phyloP scores from a whole-genome alignment of 2,113 vertebrate species.

The Nestor notabilis region DNA sequence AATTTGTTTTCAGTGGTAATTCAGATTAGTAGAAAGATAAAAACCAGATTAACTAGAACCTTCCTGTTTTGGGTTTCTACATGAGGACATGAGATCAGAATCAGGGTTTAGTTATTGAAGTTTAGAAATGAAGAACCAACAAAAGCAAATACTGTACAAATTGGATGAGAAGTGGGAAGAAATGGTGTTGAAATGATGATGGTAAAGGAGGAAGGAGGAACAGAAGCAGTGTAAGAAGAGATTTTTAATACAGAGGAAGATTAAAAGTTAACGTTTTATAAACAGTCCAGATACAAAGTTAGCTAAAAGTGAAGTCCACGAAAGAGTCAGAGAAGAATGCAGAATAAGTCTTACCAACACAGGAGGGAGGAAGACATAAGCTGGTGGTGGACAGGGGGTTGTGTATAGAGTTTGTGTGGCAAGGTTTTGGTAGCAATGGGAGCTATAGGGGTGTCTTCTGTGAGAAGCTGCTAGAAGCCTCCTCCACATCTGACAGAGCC shows the following conservation, averaged over 20 bases:
- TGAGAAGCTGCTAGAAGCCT: neutral
- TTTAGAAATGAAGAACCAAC: neutral
- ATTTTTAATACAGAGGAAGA: neutral
- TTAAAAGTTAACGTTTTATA: neutral
- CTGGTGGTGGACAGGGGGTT: neutral
- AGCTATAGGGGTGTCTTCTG: neutral
- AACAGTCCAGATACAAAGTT: neutral
- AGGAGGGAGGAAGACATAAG: neutral
- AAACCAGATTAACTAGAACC: neutral
- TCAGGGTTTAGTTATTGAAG: neutral
- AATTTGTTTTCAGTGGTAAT: neutral
- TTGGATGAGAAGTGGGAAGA: neutral
- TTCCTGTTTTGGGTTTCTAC: neutral
- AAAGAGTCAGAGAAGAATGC: neutral
- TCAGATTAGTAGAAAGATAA: neutral
- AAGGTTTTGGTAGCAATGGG: neutral
- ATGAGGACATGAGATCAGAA: neutral
- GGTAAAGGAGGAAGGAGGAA: neutral
- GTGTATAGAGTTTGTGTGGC: too few relatives aligned
- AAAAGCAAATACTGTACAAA: neutral
- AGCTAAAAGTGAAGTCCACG: neutral
- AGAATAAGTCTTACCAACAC: neutral
- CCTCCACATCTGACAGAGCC: neutral
- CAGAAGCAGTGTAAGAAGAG: neutral
- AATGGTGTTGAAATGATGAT: neutral